Conservation (phyloP, 1,140 invertebrate species). For the Daktulosphaira vitifoliae region DNA sequence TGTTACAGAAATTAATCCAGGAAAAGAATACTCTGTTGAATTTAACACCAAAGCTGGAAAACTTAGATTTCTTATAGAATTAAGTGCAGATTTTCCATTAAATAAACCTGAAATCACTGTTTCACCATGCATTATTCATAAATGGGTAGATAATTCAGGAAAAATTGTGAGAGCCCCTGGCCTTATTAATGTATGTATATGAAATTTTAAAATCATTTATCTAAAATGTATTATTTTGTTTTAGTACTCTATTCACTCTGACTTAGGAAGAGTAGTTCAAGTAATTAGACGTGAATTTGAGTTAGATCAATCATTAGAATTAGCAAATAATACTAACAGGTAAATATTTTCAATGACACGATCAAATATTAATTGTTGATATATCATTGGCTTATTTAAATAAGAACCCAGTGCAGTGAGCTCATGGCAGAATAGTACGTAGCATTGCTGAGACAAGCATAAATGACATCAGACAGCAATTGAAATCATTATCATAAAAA, state of each 20-base stretch:
- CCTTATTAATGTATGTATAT: slow-evolving; percentile 53
- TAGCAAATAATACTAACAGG: slow-evolving; percentile 40
- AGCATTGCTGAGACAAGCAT: too few species aligned
- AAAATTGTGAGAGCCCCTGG: slow-evolving; percentile 61
- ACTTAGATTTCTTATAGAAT: slow-evolving; percentile 54
- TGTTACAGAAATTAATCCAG: slow-evolving; percentile 59
- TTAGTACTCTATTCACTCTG: slow-evolving; percentile 63
- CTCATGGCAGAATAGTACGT: too few species aligned
- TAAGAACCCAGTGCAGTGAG: too few species aligned
- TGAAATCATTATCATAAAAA: too few species aligned
- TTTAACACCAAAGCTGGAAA: slow-evolving; percentile 54
- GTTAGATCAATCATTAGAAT: slow-evolving; percentile 50
- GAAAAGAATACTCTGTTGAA: slow-evolving; percentile 60
- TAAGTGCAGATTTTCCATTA: slow-evolving; percentile 60
- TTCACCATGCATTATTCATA: slow-evolving; percentile 55
- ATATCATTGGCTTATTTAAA: too few species aligned
- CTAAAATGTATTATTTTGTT: slow-evolving; percentile 35
- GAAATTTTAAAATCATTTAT: background rate
- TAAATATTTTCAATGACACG: too few species aligned
- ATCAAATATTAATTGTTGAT: too few species aligned
- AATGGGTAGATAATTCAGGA: slow-evolving; percentile 56
- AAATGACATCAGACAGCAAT: too few species aligned
- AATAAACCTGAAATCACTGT: slow-evolving; percentile 61
- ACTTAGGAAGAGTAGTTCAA: slow-evolving; percentile 66
- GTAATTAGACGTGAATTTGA: slow-evolving; percentile 67